These are phyloP conservation scores for Bombus pascuorum DNA, from an alignment of 1,140 invertebrate species.

Conservation along the genomic window DNA sequence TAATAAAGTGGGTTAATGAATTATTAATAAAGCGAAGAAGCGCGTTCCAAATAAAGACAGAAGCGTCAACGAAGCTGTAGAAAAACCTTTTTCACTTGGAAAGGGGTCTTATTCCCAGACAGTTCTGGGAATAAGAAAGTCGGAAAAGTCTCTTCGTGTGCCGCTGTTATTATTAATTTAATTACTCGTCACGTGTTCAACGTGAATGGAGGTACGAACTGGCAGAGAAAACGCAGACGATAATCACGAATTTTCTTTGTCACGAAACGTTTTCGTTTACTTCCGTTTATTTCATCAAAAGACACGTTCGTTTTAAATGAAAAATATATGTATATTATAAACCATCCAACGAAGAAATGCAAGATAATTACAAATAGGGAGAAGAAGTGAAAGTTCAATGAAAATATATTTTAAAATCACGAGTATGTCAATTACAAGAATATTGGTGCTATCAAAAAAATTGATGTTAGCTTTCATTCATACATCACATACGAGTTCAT, in stretches of 20 bases:
- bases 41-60: neutral
- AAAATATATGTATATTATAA: neutral
- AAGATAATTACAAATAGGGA: neutral
- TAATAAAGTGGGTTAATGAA: conserved; percentile 19
- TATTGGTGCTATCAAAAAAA: too few species aligned
- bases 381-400: neutral
- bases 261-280: neutral
- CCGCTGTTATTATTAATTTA: conserved; percentile 68
- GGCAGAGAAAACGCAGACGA: neutral
- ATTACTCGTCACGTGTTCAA: conserved; percentile 62
- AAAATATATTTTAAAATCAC: too few species aligned
- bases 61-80: neutral
- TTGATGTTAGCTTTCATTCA: too few species aligned
- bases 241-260: neutral
- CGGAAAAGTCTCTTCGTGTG: conserved; percentile 47
- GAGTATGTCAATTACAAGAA: too few species aligned
- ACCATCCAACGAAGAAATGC: neutral
- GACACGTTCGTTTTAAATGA: neutral
- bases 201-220: conserved; percentile 53
- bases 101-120: conserved; percentile 11
- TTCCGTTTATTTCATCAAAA: neutral
- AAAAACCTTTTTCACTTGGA: conserved; percentile 41
- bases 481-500: too few species aligned
- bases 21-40: neutral
- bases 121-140: conserved; percentile 75